Conservation (phyloP, 2,113 vertebrate genomes). For the Pluvialis apricaria region DNA sequence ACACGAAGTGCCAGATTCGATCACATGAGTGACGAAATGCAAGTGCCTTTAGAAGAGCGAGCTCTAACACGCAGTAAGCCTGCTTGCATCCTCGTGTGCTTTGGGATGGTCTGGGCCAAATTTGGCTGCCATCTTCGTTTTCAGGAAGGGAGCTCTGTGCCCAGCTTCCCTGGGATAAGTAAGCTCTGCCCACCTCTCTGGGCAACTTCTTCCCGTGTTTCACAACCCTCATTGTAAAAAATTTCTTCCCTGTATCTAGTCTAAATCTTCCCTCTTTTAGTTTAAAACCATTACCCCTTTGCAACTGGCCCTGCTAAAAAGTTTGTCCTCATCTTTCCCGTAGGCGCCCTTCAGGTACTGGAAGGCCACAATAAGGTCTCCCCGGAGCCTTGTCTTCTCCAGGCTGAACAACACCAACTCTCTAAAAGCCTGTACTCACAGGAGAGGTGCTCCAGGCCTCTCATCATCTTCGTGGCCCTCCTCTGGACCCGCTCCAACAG, state of each 20-base stretch:
- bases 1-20: rapidly evolving
- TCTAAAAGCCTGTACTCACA: neutral
- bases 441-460: neutral
- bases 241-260: neutral
- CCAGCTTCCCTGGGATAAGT: conserved; percentile 72
- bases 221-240: neutral
- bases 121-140: neutral
- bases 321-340: neutral
- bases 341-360: neutral
- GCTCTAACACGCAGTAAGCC: conserved; percentile 4
- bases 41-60: neutral
- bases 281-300: neutral
- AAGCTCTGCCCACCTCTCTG: conserved; percentile 20
- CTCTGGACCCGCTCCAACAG: neutral
- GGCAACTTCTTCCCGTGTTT: neutral
- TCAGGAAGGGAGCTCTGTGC: neutral
- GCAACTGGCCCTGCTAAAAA: neutral
- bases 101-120: neutral
- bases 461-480: neutral
- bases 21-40: neutral
- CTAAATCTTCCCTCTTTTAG: neutral
- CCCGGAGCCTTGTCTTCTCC: neutral
- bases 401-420: neutral
- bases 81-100: neutral
- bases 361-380: neutral